Evolutionary conservation across 2,797 vertebrate genomes (phyloP).

Genomic region (Pangasius macronema): DNA sequence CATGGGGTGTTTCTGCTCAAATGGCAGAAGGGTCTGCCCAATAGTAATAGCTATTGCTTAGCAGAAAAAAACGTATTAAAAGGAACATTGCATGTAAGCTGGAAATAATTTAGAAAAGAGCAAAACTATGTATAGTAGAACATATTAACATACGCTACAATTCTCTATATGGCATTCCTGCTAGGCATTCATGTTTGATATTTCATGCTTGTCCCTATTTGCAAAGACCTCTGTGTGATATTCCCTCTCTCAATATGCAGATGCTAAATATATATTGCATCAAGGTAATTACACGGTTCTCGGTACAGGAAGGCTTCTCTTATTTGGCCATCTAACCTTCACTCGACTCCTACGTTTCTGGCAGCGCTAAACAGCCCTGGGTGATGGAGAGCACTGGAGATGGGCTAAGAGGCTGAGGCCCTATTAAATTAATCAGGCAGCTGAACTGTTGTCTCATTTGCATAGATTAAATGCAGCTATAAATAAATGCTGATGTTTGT

Average conservation of each 20-base stretch:
- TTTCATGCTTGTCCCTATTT: slow-evolving; percentile 52
- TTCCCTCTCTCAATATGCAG: slow-evolving; percentile 24
- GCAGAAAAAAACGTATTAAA: neutral
- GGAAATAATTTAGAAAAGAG: neutral
- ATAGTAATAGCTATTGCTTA: neutral
- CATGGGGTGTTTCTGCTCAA: neutral
- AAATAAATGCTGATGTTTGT: slow-evolving; percentile 54
- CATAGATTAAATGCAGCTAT: slow-evolving; percentile 59
- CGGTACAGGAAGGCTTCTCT: slow-evolving; percentile 16
- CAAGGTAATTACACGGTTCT: slow-evolving; percentile 44
- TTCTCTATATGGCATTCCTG: neutral
- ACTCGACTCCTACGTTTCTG: slow-evolving; percentile 41
- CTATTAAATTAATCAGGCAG: slow-evolving; percentile 59
- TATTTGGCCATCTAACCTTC: slow-evolving; percentile 49
- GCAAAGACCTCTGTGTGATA: slow-evolving; percentile 38
- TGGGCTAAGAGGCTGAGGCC: slow-evolving; percentile 36
- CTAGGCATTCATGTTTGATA: neutral
- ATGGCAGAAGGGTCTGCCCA: neutral
- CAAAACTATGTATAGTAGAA: neutral
- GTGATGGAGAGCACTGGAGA: slow-evolving; percentile 31
- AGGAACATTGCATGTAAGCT: neutral
- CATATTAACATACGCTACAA: neutral
- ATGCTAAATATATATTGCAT: slow-evolving; percentile 54
- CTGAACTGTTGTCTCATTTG: slow-evolving; percentile 39
- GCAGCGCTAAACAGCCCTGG: slow-evolving; percentile 25